Evolutionary conservation across 2,113 vertebrate genomes (phyloP).

Genomic region (Salvator merianae): DNA sequence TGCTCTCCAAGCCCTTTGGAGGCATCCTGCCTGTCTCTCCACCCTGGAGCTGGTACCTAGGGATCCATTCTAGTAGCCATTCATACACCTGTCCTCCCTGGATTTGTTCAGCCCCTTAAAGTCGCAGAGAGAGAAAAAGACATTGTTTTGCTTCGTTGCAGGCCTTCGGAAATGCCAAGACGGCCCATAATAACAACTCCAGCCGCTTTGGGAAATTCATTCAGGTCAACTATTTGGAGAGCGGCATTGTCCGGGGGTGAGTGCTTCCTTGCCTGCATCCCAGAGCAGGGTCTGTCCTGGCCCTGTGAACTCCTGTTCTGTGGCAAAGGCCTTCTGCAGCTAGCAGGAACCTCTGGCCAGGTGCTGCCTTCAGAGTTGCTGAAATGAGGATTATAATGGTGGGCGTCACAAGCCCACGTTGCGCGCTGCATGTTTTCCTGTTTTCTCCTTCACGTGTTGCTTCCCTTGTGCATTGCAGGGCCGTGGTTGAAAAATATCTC

Average conservation of each 20-base stretch:
- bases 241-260: constrained; percentile 92
- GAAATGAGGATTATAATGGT: no score
- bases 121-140: neutral
- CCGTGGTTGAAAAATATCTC: constrained; percentile 97
- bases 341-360: neutral
- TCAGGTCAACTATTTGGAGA: constrained; percentile 95
- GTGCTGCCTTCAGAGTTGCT: no score
- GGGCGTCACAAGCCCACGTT: neutral
- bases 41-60: no score
- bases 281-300: no score
- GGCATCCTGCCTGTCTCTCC: no score
- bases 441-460: neutral
- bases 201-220: constrained; percentile 98
- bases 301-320: no score
- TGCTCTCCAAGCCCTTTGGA: no score
- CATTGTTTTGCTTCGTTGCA: constrained; percentile 49
- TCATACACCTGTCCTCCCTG: no score
- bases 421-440: neutral
- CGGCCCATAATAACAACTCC: constrained; percentile 93
- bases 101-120: no score
- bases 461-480: constrained; percentile 71
- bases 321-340: neutral
- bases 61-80: no score
- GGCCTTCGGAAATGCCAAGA: constrained; percentile 96
- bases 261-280: constrained; percentile 21